Evolutionary conservation across 2,888 invertebrate genomes (phyloP), one percentile per base, ranked within the genome.

Genomic region (Tetragnatha montana): DNA sequence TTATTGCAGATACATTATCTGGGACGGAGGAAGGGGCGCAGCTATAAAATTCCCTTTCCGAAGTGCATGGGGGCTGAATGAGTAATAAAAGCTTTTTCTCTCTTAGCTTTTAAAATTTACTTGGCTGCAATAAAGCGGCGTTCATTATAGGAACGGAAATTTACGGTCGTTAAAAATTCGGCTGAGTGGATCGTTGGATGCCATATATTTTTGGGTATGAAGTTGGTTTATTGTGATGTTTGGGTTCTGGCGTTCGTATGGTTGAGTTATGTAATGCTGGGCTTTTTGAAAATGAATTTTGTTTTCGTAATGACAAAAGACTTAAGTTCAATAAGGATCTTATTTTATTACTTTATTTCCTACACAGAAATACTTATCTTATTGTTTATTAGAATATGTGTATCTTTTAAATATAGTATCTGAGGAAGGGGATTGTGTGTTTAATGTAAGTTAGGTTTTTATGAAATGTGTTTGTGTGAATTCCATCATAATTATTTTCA

Each of bases 1-100:
- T 82, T 60, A 82, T 73, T 73, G 82, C 50, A 21, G 19, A 71
- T 35, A 81, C 60, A 60, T 60, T 60, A 60, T 60, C 60, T 60
- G 14, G 60, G 17, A 60, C 17, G 60, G 14, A 60, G 60, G 14
- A 12, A 14, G 60, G 14, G 4, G 60, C 60, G 60, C 17, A 12
- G 60, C 17, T 17, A 60, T 60, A 60, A 60, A 60, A 60, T 17
- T 60, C 60, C 60, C 35, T 17, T 60, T 60, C 60, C 12, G 17
- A 60, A 60, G 10, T 8, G 60, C 60, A 60, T n/a, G 60, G 60
- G 60, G 14, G 14, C 7, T 7, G 60, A 60, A 60, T 60, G 60
- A 60, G 60, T 60, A 60, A 60, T 60, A 60, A 60, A 60, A 60
- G 60, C 60, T 60, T 60, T 60, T 60, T 60, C 60, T 60, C 60